Evolutionary conservation across 2,888 invertebrate genomes (phyloP).

Genomic region (Meliscaeva auricollis): DNA sequence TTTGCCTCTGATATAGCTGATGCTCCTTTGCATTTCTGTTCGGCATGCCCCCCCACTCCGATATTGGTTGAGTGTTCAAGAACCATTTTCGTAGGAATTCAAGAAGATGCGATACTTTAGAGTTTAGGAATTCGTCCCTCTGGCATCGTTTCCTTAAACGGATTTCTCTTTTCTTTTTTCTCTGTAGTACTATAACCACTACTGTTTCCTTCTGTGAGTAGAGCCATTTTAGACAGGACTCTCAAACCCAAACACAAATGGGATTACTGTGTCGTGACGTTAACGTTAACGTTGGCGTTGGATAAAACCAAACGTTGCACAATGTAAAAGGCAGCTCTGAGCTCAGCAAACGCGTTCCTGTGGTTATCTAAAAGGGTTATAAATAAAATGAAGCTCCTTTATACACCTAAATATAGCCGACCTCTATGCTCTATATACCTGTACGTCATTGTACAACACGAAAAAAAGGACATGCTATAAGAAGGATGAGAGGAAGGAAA

Average conservation of each 20-base stretch:
- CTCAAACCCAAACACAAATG: slow-evolving; percentile 41
- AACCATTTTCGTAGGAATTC: slow-evolving; percentile 47
- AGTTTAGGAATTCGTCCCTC: slow-evolving; percentile 60
- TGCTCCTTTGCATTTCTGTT: slow-evolving; percentile 47
- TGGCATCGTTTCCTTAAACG: slow-evolving; percentile 71
- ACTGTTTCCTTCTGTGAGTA: not conserved
- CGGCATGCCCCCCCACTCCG: not conserved
- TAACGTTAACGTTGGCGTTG: not conserved
- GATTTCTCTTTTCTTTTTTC: slow-evolving; percentile 59
- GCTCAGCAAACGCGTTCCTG: slow-evolving; percentile 34
- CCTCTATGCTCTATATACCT: too few species aligned
- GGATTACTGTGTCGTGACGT: slow-evolving; percentile 65
- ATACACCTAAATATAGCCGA: too few species aligned
- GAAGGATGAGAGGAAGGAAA: not conserved
- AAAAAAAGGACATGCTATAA: not conserved
- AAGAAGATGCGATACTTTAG: slow-evolving; percentile 55
- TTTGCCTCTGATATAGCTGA: not conserved
- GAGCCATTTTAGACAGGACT: slow-evolving; percentile 45
- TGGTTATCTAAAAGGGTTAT: slow-evolving; percentile 40
- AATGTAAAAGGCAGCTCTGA: slow-evolving; percentile 27
- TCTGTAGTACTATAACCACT: not conserved
- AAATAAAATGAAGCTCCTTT: slow-evolving; percentile 33
- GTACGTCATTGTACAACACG: not conserved
- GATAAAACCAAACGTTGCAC: slow-evolving; percentile 56
- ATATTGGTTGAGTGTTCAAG: slow-evolving; percentile 24